These are phyloP conservation scores for Phaethornis superciliosus DNA, from an alignment of 2,113 vertebrate species.

Conservation along the genomic window DNA sequence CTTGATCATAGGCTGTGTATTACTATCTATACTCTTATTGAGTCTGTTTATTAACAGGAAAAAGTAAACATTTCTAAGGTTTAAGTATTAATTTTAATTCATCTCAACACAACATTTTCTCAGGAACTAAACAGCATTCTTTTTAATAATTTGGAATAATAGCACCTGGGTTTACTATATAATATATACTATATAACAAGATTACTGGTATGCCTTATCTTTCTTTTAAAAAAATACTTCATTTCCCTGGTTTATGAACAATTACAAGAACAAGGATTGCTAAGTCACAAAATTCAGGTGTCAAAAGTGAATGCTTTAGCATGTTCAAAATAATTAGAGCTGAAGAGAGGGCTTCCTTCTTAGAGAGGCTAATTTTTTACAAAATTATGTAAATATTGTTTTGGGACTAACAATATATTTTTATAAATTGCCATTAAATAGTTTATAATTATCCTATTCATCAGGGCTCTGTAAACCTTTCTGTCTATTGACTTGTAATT, in stretches of 20 bases:
- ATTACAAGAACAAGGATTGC: not conserved
- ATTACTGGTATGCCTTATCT: slow-evolving; percentile 40
- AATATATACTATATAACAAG: not conserved
- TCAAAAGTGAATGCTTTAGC: not conserved
- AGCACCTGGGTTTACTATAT: slow-evolving; percentile 47
- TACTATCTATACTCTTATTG: not conserved
- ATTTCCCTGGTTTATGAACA: slow-evolving; percentile 18
- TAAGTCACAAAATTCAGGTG: not conserved
- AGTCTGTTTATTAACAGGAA: not conserved
- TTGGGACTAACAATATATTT: not conserved
- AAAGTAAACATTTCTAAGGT: not conserved
- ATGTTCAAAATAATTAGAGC: not conserved
- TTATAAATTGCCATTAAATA: not conserved
- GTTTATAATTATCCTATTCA: not conserved
- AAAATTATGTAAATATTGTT: not conserved
- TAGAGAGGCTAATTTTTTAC: not conserved
- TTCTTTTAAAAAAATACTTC: not conserved
- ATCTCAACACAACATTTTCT: slow-evolving; percentile 46
- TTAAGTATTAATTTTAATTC: not conserved
- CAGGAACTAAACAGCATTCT: slow-evolving; percentile 54
- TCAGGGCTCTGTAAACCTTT: not conserved
- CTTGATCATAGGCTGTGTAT: accelerated
- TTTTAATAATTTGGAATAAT: slow-evolving; percentile 65
- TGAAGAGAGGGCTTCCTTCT: not conserved
- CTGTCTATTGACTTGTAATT: not conserved